Base-by-base conservation (phyloP, 1,140 invertebrate species). In the Leptinotarsa defecta region DNA sequence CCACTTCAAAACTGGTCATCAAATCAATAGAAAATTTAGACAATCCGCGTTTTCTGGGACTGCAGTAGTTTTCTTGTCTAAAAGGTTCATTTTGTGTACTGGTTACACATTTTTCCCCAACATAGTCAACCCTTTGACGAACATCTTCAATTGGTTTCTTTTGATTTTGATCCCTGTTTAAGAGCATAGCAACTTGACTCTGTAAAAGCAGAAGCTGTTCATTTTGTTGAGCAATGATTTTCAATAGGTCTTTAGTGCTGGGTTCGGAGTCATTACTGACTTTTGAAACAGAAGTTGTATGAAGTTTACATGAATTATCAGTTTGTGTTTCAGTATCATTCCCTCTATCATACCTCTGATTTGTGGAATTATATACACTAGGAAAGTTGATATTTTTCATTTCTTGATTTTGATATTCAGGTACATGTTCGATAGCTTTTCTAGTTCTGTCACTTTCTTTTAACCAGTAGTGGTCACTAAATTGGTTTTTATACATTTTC, bases 1-100 rank as follows among this genome's bases (percentile, higher is more conserved):
- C 89, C 75, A 91, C 88, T 85, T 92, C 91, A 85, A 92, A 91
- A 84, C 91, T 92, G 3, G 91, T 91, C 89, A 91, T 92, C 13
- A 92, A 89, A 75, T 91, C 91, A 76, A 92, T 90, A 1, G 91
- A 91, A 78, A 91, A 90, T 79, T 92, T 91, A 43, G 89, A 87
- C 73, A 80, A 27, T 52, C 71, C 48, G 87, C 87, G 72, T 90
- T 92, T 76, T 88, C 88, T 62, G 88, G 89, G 84, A 86, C 80
- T 61, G 20, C 27, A 27, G 63, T 64, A 71, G 57, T 43, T 76
- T n/a, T 65, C 61, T 63, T 73, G 71, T 84, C 68, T 63, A 83
- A 78, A 48, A 81, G 80, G 71, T 63, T 80, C 79, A 49, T 80
- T 62, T 72, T 81, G 72, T 11, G 78, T 76, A 76, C 75, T 82